phyloP scores from a whole-genome alignment of 2,113 vertebrate species.

The Melospiza melodia region DNA sequence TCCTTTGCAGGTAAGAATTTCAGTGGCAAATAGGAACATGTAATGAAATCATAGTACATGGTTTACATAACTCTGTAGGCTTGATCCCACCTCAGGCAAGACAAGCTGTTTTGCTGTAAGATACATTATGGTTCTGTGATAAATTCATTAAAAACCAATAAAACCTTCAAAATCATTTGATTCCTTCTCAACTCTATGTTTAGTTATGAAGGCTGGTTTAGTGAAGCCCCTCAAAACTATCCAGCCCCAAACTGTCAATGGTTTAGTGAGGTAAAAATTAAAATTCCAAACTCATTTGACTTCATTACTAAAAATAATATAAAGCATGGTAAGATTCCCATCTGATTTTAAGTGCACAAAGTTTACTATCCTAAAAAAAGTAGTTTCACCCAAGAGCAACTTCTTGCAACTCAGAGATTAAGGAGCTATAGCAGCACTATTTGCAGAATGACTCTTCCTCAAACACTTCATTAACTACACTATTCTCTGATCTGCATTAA shows the following conservation, averaged over 20 bases:
- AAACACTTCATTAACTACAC: slow-evolving; percentile 46
- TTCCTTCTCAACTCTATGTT: background rate
- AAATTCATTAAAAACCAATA: background rate
- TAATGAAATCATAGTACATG: background rate
- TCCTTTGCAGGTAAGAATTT: background rate
- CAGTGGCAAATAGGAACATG: background rate
- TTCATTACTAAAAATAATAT: background rate
- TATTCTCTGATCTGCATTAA: slow-evolving; percentile 11
- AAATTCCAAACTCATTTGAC: background rate
- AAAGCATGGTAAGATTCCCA: background rate
- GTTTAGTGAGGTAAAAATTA: background rate
- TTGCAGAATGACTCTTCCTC: slow-evolving; percentile 41
- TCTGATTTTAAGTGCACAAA: background rate
- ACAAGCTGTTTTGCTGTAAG: background rate
- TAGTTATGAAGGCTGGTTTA: background rate
- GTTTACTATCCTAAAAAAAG: background rate
- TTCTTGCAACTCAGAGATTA: slow-evolving; percentile 4
- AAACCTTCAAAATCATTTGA: background rate
- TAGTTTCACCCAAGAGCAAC: slow-evolving; percentile 5
- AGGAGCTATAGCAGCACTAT: background rate
- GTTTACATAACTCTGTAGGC: background rate
- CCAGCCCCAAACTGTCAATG: background rate
- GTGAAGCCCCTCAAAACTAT: background rate
- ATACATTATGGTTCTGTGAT: background rate
- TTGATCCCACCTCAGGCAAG: background rate